A percentile compares a stretch with the other conserved stretches of the same genome.
These are phyloP conservation scores for Dinomys branickii DNA, from an alignment of 2,113 vertebrate genomes.

Conservation along the genomic window DNA sequence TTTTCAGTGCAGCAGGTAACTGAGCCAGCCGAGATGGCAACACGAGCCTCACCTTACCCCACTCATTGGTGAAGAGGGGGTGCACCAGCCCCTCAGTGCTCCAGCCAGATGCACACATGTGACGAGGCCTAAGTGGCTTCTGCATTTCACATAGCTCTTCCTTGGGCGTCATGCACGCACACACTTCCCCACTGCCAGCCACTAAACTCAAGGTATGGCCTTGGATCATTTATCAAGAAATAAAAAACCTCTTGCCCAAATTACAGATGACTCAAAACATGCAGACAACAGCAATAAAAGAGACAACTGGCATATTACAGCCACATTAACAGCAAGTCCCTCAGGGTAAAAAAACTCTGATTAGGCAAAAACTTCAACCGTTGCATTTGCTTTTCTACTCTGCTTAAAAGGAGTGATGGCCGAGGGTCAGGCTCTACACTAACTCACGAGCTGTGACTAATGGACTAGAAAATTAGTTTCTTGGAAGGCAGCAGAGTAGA, in stretches of 20 bases:
- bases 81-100: no score
- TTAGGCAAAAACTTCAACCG: conserved; percentile 66
- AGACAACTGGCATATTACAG: neutral
- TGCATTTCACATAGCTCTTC: neutral
- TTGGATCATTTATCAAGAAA: conserved; percentile 19
- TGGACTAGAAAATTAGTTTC: conserved; percentile 71
- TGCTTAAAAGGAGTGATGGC: conserved; percentile 62
- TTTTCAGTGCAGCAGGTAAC: neutral
- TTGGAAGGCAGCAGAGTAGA: conserved; percentile 24
- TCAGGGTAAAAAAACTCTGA: conserved; percentile 50
- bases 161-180: neutral
- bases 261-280: conserved; percentile 37
- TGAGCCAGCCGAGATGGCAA: neutral
- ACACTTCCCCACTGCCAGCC: neutral
- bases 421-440: conserved; percentile 64
- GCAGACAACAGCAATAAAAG: conserved; percentile 44
- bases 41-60: neutral
- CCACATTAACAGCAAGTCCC: conserved; percentile 56
- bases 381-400: conserved; percentile 57
- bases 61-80: neutral
- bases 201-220: neutral
- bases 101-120: neutral
- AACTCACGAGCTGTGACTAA: conserved; percentile 64
- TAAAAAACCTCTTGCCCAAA: neutral
- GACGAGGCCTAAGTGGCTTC: neutral